Conservation (phyloP, 2,797 vertebrate genomes). For the Poeciliopsis turneri region DNA sequence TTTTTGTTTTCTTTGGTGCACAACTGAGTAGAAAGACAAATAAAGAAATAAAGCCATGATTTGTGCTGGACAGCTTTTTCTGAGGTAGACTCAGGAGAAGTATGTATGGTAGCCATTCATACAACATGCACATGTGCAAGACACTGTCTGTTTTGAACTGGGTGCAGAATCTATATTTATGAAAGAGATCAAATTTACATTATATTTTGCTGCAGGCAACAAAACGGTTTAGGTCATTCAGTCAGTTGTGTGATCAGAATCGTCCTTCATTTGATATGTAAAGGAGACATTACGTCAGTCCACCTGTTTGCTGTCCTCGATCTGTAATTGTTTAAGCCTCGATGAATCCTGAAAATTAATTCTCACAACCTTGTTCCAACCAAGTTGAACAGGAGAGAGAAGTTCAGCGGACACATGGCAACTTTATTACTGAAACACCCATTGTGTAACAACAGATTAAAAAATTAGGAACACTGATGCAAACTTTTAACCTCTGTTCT, state of each 20-base stretch:
- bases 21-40: neutral
- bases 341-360: conserved; percentile 53
- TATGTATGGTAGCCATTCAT: neutral
- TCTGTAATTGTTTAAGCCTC: conserved; percentile 66
- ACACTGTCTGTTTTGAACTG: conserved; percentile 3
- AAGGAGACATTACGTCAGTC: conserved; percentile 51
- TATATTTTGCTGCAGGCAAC: conserved; percentile 12
- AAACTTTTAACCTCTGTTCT: conserved; percentile 46
- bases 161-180: neutral
- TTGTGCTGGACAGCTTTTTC: neutral
- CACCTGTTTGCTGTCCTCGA: conserved; percentile 58
- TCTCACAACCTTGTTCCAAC: conserved; percentile 42
- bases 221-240: conserved; percentile 11
- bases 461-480: conserved; percentile 44
- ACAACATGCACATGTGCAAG: neutral
- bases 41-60: neutral
- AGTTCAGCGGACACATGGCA: neutral
- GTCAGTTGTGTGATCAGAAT: conserved; percentile 31
- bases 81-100: neutral
- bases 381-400: conserved; percentile 17
- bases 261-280: conserved; percentile 51
- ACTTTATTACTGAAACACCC: conserved; percentile 9
- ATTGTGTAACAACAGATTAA: conserved; percentile 65
- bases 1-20: neutral
- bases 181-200: neutral